Evolutionary conservation across 1,140 invertebrate species (phyloP), one percentile per base, ranked within the genome.

Genomic region (Pentalonia nigronervosa): DNA sequence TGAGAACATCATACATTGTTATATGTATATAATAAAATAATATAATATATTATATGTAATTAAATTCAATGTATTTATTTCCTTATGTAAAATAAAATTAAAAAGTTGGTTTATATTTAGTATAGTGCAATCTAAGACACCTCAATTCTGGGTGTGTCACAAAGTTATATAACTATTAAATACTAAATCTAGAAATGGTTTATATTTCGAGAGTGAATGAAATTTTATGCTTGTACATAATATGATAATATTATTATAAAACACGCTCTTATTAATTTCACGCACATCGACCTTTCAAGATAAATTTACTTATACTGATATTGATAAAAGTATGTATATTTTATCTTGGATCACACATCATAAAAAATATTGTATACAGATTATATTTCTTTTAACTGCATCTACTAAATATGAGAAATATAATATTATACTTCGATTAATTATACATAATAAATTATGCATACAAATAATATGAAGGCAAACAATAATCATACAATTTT

Each of bases 101-200:
- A 90, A 25, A 89, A 36, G 48, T 89, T 36, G 87, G 17, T 88
- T 25, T 53, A 25, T 36, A 9, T 88, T 53, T 88, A 60, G 36
- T 45, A 45, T 87, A 47, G 21, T 48, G 47, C 25, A 48, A 23
- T 90, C 11, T 45, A 60, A 45, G 89, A 60, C 47, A 60, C 36
- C 25, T 30, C 45, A 60, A 67, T 47, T 90, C 36, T 45, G 89
- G 56, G 89, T 34, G 53, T 90, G 56, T 30, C 89, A n/a, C 41
- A 8, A 34, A 30, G 56, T 90, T 90, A 56, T 67, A 90, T 90
- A 90, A 90, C 25, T 41, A 20, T 41, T 60, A n/a, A 90, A 41
- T 2, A 60, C 53, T 17, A 20, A 53, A 41, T 56, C 30, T 67
- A 41, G 30, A 56, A 56, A 60, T 7, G 34, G 9, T 2, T 56